Conservation (phyloP, 2,797 vertebrate genomes). For the Perdix hodgsoniae region DNA sequence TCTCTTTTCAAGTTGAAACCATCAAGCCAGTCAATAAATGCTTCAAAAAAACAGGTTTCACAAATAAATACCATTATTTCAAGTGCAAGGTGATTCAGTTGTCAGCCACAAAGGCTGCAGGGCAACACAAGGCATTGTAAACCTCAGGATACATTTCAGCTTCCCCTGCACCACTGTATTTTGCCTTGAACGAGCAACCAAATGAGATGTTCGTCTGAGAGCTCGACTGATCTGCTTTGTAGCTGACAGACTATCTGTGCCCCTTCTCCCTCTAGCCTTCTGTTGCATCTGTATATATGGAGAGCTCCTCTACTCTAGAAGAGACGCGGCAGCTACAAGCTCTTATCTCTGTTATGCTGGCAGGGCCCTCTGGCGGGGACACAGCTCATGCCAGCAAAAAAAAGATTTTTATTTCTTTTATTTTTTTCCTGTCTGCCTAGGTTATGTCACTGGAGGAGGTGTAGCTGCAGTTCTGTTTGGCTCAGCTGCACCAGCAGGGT, state of each 20-base stretch:
- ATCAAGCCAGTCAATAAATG: not conserved
- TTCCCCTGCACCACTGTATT: not conserved
- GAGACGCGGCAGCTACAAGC: not conserved
- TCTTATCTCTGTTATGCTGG: not conserved
- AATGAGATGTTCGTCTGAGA: not conserved
- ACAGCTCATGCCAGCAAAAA: not conserved
- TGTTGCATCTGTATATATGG: rapidly evolving
- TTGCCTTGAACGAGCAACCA: not conserved
- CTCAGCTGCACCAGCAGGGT: slow-evolving; percentile 24
- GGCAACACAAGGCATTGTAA: not conserved
- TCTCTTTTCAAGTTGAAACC: not conserved
- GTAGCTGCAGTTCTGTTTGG: slow-evolving; percentile 54
- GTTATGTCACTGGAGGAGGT: slow-evolving; percentile 57
- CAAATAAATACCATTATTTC: not conserved
- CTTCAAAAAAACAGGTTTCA: not conserved
- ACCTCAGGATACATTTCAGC: not conserved
- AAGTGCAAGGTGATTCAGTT: rapidly evolving
- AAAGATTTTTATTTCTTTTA: not conserved
- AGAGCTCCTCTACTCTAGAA: not conserved
- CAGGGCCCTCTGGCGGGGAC: slow-evolving; percentile 54
- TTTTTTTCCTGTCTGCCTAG: slow-evolving; percentile 23
- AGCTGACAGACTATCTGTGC: not conserved
- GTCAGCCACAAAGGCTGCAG: rapidly evolving
- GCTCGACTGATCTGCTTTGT: not conserved
- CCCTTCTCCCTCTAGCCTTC: not conserved